phyloP scores from a whole-genome alignment of 1,140 invertebrate species.

The Anastrepha obliqua region DNA sequence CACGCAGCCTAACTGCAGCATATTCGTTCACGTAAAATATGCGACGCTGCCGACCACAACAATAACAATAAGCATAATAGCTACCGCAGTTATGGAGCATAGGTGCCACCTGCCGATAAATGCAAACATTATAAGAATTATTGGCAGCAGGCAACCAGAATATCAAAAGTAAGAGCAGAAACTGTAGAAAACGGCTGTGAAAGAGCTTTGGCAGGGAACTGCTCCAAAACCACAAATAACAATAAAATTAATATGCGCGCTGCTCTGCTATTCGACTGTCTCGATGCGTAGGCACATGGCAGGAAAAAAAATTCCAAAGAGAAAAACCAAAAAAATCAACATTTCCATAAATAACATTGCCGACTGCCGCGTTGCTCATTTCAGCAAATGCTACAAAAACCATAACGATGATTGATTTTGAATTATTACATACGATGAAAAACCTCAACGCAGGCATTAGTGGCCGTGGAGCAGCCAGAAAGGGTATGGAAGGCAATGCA shows the following conservation, averaged over 20 bases:
- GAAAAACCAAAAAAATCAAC: not conserved
- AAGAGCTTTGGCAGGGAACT: not conserved
- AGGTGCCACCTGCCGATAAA: slow-evolving; percentile 39
- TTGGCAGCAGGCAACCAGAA: slow-evolving; percentile 17
- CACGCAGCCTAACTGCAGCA: not conserved
- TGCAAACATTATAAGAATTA: slow-evolving; percentile 11
- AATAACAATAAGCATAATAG: not conserved
- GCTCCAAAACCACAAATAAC: slow-evolving; percentile 11
- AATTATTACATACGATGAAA: not conserved
- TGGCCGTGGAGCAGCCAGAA: no score
- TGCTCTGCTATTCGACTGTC: no score
- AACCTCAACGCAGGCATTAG: not conserved
- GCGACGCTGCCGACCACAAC: not conserved
- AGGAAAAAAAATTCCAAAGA: not conserved
- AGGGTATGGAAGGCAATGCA: no score
- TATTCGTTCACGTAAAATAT: slow-evolving; percentile 6
- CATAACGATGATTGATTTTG: slow-evolving; percentile 43
- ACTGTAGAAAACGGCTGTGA: no score
- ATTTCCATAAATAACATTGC: no score
- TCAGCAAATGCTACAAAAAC: not conserved
- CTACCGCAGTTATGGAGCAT: no score
- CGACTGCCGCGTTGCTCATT: no score
- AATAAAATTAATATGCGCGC: slow-evolving; percentile 13
- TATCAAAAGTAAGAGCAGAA: not conserved
- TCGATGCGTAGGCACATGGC: not conserved